Base-by-base conservation (phyloP, 2,888 invertebrate genomes). In the Scrobipalpa atriplicella region DNA sequence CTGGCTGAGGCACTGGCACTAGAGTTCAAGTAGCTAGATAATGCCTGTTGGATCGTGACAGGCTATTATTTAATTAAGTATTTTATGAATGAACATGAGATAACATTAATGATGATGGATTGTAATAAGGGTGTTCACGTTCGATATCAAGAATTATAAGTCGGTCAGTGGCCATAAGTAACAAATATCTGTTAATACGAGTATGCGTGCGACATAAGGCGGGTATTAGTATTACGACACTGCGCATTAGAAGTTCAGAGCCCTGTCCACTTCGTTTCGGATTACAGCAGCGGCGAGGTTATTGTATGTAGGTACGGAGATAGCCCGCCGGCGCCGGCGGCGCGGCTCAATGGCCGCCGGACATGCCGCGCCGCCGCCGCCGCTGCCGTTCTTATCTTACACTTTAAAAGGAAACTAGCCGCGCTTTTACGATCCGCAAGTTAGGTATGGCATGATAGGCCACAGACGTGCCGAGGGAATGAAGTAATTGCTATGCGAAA, bases 331-430 rank as follows among this genome's bases (percentile, higher is more conserved):
- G 58, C 58, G 58, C 36, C 58, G 58, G 38, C 58, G 65, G 54
- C 21, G 41, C 43, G 66, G 39, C 47, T 51, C 62, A 66, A 62
- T 52, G 54, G 47, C 54, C 60, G 51, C 38, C 62, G 65, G 52
- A 29, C 52, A n/a, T 21, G 41, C 19, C 47, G 52, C 66, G 67
- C 56, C 68, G 69, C 71, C 66, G 67, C 56, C 68, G 69, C 71
- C 67, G 69, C 75, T 81, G 77, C 76, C 78, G 83, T 79, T 81
- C 84, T 90, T 89, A 89, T 89, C 89, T 85, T 73, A 72, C 76
- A 76, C 87, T 87, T 82, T 88, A 88, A 85, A 89, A 89, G 87
- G 87, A 88, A 89, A 88, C 89, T 88, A 86, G 87, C 82, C 82
- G 82, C 82, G 84, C 84, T 83, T 88, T 89, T 84, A 86, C 82